Percentiles rank a stretch among this genome's conserved stretches.
Evolutionary conservation across 2,888 invertebrate genomes (phyloP).

Genomic region (Heliconius aoede): DNA sequence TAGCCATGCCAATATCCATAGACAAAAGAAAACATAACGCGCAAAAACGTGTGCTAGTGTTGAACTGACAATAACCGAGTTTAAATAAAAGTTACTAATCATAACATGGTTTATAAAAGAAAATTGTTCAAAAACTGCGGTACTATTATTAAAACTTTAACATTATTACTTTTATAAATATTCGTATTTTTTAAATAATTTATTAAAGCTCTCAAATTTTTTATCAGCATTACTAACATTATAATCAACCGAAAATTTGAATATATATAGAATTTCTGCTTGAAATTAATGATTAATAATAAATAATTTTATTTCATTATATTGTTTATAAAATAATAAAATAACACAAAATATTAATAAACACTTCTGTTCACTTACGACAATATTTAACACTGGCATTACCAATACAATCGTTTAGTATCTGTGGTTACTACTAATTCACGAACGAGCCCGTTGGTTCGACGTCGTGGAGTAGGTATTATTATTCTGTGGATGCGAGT

Average conservation of each 20-base stretch:
- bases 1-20: conserved; percentile 69
- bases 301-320: too few species aligned
- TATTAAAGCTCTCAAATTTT: too few species aligned
- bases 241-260: too few species aligned
- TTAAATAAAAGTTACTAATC: not conserved
- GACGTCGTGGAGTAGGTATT: conserved; percentile 17
- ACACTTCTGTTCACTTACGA: not conserved
- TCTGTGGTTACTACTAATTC: conserved; percentile 23
- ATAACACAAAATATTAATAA: not conserved
- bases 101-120: not conserved
- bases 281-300: not conserved
- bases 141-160: too few species aligned
- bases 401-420: not conserved
- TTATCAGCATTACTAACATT: too few species aligned
- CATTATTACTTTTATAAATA: too few species aligned
- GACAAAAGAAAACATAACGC: conserved; percentile 59
- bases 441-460: conserved; percentile 18
- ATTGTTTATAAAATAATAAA: too few species aligned
- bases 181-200: too few species aligned
- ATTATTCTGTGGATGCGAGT: conserved; percentile 34
- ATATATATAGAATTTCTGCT: not conserved
- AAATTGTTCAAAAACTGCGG: not conserved
- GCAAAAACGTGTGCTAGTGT: conserved; percentile 56
- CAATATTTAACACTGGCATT: not conserved
- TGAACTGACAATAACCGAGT: conserved; percentile 20